Evolutionary conservation across 2,113 vertebrate species (phyloP).

Genomic region (Urocolius indicus): DNA sequence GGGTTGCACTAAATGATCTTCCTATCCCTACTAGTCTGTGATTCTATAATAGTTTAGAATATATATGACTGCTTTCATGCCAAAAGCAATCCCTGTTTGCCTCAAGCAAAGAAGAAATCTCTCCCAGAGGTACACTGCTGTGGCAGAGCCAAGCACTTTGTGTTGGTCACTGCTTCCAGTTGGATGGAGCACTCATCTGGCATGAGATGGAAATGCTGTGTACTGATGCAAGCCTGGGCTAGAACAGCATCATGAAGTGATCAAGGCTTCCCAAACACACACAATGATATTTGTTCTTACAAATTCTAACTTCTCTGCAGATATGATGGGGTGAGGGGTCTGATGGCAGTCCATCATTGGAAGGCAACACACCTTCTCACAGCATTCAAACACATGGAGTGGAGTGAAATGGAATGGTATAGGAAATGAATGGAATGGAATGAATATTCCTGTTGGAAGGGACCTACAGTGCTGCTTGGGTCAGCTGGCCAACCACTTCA

Average conservation of each 20-base stretch:
- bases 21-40: too few relatives aligned
- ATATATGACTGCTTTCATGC: background rate
- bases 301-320: background rate
- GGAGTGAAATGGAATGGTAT: too few relatives aligned
- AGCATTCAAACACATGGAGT: background rate
- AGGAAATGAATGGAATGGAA: background rate
- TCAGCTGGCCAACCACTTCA: background rate
- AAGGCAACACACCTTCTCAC: background rate
- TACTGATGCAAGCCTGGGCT: background rate
- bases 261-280: background rate
- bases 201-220: accelerated
- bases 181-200: background rate
- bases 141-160: accelerated
- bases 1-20: too few relatives aligned
- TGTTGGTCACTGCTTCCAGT: background rate
- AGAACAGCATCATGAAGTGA: too few relatives aligned
- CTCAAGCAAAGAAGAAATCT: background rate
- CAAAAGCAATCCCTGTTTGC: background rate
- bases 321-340: background rate
- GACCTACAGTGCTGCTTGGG: too few relatives aligned
- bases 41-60: background rate
- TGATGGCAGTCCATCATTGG: background rate
- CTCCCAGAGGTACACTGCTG: background rate
- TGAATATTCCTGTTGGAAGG: background rate
- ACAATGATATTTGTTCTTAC: too few relatives aligned